Evolutionary conservation across 2,113 vertebrate genomes (phyloP).

Genomic region (Scomber colias): DNA sequence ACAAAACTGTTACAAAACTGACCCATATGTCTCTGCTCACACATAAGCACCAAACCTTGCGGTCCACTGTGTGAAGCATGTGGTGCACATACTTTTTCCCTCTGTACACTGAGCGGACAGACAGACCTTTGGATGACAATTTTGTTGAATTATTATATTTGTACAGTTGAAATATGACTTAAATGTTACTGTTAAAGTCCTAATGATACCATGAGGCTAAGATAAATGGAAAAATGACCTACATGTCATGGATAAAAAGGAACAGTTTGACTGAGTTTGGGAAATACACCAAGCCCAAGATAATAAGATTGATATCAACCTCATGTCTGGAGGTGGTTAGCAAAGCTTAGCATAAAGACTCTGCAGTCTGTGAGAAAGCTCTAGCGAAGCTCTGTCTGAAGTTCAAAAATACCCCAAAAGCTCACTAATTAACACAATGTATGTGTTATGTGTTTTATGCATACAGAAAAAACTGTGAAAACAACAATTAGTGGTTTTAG

Average conservation of each 20-base stretch:
- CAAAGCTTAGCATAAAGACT: too few relatives aligned
- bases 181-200: too few relatives aligned
- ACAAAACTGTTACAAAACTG: constrained; percentile 20
- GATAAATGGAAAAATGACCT: not conserved
- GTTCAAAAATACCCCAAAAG: not conserved
- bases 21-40: constrained; percentile 1
- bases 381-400: too few relatives aligned
- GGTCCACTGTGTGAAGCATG: constrained; percentile 11
- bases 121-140: constrained; percentile 15
- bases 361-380: too few relatives aligned
- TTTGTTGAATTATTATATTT: not conserved
- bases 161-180: not conserved
- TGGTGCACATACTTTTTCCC: constrained; percentile 35
- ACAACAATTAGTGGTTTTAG: not conserved
- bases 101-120: not conserved
- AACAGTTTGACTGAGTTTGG: not conserved
- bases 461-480: not conserved
- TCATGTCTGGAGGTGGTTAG: too few relatives aligned
- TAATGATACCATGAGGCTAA: not conserved
- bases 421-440: not conserved
- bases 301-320: too few relatives aligned
- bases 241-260: not conserved
- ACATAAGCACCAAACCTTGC: constrained; percentile 4
- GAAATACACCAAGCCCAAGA: too few relatives aligned
- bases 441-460: too few relatives aligned